A percentile compares a stretch with the other conserved stretches of the same genome.
These are phyloP conservation scores for Elmis aenea DNA, from an alignment of 2,888 invertebrate genomes.

Conservation along the genomic window DNA sequence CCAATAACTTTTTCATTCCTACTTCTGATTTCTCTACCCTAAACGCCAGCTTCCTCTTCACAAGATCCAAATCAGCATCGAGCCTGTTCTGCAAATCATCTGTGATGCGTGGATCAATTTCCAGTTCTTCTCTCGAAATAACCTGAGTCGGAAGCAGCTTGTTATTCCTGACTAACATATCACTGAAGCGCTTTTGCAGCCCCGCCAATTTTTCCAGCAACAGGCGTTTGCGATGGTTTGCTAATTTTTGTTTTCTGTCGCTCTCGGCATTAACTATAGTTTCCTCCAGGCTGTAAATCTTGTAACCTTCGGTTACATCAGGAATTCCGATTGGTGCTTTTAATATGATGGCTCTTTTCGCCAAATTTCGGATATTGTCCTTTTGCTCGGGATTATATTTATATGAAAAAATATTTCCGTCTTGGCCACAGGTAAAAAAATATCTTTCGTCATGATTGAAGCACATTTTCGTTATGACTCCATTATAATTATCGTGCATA, in stretches of 20 bases:
- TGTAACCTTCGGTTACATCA: constrained; percentile 43
- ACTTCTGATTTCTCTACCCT: constrained; percentile 66
- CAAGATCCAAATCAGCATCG: constrained; percentile 57
- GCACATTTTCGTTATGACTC: constrained; percentile 59
- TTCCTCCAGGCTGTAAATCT: constrained; percentile 57
- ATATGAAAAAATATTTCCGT: constrained; percentile 75
- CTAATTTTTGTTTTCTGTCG: constrained; percentile 57
- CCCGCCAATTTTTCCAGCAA: constrained; percentile 50
- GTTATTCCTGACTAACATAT: constrained; percentile 47
- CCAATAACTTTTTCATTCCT: constrained; percentile 50
- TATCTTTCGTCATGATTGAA: constrained; percentile 58
- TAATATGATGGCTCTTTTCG: neutral
- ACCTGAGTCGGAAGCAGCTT: constrained; percentile 56
- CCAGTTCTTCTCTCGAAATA: constrained; percentile 55
- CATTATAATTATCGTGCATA: constrained; percentile 72
- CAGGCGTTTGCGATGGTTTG: constrained; percentile 59
- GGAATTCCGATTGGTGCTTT: constrained; percentile 12
- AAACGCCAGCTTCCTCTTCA: constrained; percentile 62
- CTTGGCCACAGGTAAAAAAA: constrained; percentile 58
- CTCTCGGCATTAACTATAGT: constrained; percentile 63
- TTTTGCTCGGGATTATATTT: constrained; percentile 44
- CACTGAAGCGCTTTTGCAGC: constrained; percentile 12
- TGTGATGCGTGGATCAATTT: constrained; percentile 63
- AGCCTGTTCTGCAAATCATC: constrained; percentile 57
- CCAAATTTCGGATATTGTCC: constrained; percentile 1